A percentile compares a stretch with the other conserved stretches of the same genome.
Evolutionary conservation across 1,140 invertebrate genomes (phyloP).

Genomic region (Mycetomoellerius zeteki): DNA sequence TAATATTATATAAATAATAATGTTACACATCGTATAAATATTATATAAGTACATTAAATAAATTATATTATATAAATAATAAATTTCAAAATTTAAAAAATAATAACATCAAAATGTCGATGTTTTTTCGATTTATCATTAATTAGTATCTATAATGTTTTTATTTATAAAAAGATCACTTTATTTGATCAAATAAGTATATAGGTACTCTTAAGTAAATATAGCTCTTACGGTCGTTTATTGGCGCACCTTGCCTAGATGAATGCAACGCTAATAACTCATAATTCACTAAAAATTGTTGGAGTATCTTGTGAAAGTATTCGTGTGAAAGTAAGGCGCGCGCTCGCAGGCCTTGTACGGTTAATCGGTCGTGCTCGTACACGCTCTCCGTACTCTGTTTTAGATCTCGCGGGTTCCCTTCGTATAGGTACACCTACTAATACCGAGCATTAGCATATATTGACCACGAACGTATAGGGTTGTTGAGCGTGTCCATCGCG

Average conservation of each 20-base stretch:
- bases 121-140: not conserved
- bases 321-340: conserved; percentile 7
- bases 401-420: conserved; percentile 20
- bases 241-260: not conserved
- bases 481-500: conserved; percentile 73
- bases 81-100: not conserved
- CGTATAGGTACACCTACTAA: conserved; percentile 60
- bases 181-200: not conserved
- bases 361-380: conserved; percentile 61
- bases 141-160: not conserved
- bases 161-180: not conserved
- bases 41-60: no score
- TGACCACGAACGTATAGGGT: conserved; percentile 70
- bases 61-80: not conserved
- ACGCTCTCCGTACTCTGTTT: conserved; percentile 41
- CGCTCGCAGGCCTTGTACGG: not conserved
- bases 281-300: conserved; percentile 4
- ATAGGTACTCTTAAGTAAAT: not conserved
- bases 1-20: not conserved
- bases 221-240: not conserved
- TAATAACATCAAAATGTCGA: not conserved
- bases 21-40: no score
- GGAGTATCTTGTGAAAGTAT: not conserved
- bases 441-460: conserved; percentile 73
- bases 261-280: conserved; percentile 7